phyloP scores from a whole-genome alignment of 2,888 invertebrate genomes.

The Cataglyphis albicans region DNA sequence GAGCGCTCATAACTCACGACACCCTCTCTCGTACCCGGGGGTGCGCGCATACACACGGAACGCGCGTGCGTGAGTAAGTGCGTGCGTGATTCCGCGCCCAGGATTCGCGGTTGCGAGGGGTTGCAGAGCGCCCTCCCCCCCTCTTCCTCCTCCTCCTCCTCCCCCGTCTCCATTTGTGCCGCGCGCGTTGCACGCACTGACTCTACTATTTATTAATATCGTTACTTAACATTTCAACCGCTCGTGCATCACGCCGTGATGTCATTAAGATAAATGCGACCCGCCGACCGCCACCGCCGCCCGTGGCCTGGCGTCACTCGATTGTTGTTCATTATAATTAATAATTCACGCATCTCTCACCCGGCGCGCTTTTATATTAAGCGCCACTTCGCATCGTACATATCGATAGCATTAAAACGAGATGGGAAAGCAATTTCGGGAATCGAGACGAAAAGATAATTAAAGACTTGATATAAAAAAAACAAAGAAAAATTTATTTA shows the following conservation, averaged over 20 bases:
- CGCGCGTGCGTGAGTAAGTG: neutral
- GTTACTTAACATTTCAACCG: conserved; percentile 78
- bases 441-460: conserved; percentile 5
- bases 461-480: neutral
- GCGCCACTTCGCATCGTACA: conserved; percentile 1
- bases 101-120: conserved; percentile 64
- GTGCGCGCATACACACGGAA: conserved; percentile 5
- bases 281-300: conserved; percentile 9
- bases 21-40: conserved; percentile 70
- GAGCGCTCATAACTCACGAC: conserved; percentile 85
- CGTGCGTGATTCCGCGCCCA: conserved; percentile 61
- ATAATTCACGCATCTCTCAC: conserved; percentile 34
- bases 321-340: conserved; percentile 57
- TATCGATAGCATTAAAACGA: neutral
- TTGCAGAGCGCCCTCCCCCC: conserved; percentile 40
- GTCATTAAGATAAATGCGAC: conserved; percentile 70
- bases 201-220: conserved; percentile 78
- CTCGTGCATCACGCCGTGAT: conserved; percentile 68
- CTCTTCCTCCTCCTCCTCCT: conserved; percentile 8
- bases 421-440: neutral
- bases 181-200: conserved; percentile 57
- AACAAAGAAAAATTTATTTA: neutral
- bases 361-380: conserved; percentile 41
- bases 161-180: conserved; percentile 64
- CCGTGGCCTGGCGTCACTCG: conserved; percentile 51